Conservation (phyloP, 2,888 invertebrate genomes). For the Heteromyza rotundicornis region DNA sequence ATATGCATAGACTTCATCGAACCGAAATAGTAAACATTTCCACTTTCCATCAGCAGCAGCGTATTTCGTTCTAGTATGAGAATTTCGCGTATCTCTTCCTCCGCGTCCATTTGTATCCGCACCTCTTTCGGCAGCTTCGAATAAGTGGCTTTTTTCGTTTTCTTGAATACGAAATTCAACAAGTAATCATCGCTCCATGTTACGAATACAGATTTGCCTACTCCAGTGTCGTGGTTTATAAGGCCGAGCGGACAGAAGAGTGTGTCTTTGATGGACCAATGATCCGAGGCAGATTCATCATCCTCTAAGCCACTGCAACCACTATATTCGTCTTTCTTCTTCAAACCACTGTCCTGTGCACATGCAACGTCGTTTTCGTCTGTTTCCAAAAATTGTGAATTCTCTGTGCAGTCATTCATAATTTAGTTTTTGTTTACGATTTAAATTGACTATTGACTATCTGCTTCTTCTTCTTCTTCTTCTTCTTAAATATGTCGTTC, state of each 20-base stretch:
- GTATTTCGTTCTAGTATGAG: conserved; percentile 57
- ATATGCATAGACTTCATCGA: conserved; percentile 53
- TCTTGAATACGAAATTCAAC: conserved; percentile 57
- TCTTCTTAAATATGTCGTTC: no score
- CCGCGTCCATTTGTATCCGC: conserved; percentile 40
- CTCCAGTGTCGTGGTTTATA: conserved; percentile 48
- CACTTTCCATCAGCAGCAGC: conserved; percentile 49
- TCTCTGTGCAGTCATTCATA: conserved; percentile 12
- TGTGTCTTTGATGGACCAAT: conserved; percentile 54
- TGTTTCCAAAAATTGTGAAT: conserved; percentile 15
- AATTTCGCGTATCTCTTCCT: conserved; percentile 40
- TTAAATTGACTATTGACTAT: no score
- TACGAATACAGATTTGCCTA: conserved; percentile 53
- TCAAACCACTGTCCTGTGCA: neutral
- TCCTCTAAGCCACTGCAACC: conserved; percentile 9
- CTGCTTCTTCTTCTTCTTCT: no score
- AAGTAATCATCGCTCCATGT: conserved; percentile 57
- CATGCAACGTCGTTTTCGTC: neutral
- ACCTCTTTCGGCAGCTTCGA: conserved; percentile 47
- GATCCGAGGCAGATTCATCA: neutral
- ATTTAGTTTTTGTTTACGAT: no score
- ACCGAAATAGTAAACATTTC: conserved; percentile 54
- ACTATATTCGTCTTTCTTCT: neutral
- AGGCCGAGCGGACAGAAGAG: conserved; percentile 54
- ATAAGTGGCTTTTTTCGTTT: conserved; percentile 33